Percentiles rank a stretch among this genome's conserved stretches.
phyloP scores from a whole-genome alignment of 1,140 invertebrate genomes.

The Eupristina koningsbergeri region DNA sequence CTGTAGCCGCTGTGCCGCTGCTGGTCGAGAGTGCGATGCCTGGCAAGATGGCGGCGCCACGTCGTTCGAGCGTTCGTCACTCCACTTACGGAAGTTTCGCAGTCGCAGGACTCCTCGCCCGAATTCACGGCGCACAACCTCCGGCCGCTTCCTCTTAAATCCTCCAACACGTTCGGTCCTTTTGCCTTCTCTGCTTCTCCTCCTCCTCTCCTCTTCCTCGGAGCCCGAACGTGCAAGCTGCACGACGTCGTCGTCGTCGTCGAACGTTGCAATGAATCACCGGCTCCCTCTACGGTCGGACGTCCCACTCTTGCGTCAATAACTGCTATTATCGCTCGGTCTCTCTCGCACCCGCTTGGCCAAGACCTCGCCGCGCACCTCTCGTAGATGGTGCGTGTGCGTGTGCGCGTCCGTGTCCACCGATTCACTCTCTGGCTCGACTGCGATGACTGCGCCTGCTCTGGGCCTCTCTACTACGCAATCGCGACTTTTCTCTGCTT shows the following conservation, averaged over 20 bases:
- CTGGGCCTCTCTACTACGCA: neutral
- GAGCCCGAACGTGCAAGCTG: too few relatives aligned
- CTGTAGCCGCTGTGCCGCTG: neutral
- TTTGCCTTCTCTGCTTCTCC: too few relatives aligned
- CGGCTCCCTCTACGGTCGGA: constrained; percentile 18
- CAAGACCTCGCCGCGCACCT: neutral
- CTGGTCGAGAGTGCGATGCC: neutral
- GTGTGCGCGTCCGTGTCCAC: neutral
- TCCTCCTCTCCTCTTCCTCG: too few relatives aligned
- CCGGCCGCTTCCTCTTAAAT: too few relatives aligned
- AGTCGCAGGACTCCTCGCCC: neutral
- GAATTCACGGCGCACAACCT: neutral
- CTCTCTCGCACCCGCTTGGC: neutral
- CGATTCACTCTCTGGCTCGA: neutral
- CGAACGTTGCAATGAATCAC: constrained; percentile 10
- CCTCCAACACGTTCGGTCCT: too few relatives aligned
- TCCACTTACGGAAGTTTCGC: neutral
- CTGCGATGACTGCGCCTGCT: neutral
- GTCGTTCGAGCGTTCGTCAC: constrained; percentile 24
- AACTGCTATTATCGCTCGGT: neutral
- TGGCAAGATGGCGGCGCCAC: constrained; percentile 45
- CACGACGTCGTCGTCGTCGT: too few relatives aligned
- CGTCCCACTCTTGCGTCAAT: constrained; percentile 15
- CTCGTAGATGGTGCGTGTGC: neutral
- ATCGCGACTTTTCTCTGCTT: neutral